Evolutionary conservation across 2,113 vertebrate species (phyloP).

Genomic region (Ursus arctos): DNA sequence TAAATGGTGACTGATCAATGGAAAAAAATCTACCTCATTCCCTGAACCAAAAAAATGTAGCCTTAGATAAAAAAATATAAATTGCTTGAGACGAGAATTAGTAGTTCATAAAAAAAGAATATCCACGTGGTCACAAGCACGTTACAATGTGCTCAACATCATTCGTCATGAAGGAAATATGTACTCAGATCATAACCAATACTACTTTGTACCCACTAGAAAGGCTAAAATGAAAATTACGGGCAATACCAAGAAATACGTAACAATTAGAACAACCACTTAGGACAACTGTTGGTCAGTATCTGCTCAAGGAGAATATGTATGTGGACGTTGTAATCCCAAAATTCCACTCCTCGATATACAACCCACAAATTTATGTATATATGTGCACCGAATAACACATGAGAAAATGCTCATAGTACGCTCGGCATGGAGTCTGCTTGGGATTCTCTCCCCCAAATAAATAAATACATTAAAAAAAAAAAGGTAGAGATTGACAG

Average conservation of each 20-base stretch:
- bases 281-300: neutral
- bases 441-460: neutral
- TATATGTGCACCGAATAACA: neutral
- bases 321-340: neutral
- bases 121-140: neutral
- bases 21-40: neutral
- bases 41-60: neutral
- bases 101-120: neutral
- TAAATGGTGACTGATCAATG: neutral
- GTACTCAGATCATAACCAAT: neutral
- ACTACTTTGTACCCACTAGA: neutral
- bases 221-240: constrained; percentile 18
- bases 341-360: neutral
- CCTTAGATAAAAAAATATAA: neutral
- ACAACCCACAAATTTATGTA: neutral
- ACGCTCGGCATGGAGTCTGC: too few species aligned
- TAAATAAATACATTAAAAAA: neutral
- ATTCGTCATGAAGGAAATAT: neutral
- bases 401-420: neutral
- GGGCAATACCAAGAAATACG: neutral
- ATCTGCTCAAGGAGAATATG: constrained; percentile 23
- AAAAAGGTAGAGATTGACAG: neutral
- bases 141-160: neutral
- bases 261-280: neutral
- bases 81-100: neutral